Conservation (phyloP, 2,888 invertebrate species). For the Alcis repandata region DNA sequence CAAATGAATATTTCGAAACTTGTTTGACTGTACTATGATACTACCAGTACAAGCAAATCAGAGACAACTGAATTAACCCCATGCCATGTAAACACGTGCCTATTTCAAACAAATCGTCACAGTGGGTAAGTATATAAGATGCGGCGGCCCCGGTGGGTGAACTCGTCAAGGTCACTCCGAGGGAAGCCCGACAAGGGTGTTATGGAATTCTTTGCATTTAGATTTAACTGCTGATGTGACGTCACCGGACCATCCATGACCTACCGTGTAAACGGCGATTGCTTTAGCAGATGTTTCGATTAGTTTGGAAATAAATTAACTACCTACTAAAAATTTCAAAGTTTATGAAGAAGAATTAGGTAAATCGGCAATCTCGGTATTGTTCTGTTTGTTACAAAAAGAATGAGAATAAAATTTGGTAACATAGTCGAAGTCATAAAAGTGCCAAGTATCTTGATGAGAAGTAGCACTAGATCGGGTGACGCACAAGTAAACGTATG, state of each 20-base stretch:
- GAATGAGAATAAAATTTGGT: neutral
- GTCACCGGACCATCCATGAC: slow-evolving; percentile 42
- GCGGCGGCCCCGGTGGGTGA: slow-evolving; percentile 68
- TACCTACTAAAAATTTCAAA: neutral
- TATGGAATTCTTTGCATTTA: slow-evolving; percentile 65
- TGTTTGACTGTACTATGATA: neutral
- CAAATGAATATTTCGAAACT: neutral
- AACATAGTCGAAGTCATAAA: neutral
- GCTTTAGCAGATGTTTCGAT: slow-evolving; percentile 23
- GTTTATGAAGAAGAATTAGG: slow-evolving; percentile 4
- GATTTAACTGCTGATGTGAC: slow-evolving; percentile 44
- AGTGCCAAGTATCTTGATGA: neutral
- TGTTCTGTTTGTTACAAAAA: neutral
- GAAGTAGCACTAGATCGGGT: slow-evolving; percentile 33
- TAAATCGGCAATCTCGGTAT: neutral
- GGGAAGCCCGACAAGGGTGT: slow-evolving; percentile 69
- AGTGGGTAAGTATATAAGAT: slow-evolving; percentile 70
- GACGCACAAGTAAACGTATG: slow-evolving; percentile 34
- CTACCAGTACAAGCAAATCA: slow-evolving; percentile 21
- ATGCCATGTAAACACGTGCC: slow-evolving; percentile 48
- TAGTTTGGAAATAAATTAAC: neutral
- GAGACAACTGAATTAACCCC: slow-evolving; percentile 23
- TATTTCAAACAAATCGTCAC: slow-evolving; percentile 59
- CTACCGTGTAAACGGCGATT: slow-evolving; percentile 33
- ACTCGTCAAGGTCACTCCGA: slow-evolving; percentile 71